phyloP scores from a whole-genome alignment of 2,888 invertebrate genomes.

The Apomyelois bistriatella region DNA sequence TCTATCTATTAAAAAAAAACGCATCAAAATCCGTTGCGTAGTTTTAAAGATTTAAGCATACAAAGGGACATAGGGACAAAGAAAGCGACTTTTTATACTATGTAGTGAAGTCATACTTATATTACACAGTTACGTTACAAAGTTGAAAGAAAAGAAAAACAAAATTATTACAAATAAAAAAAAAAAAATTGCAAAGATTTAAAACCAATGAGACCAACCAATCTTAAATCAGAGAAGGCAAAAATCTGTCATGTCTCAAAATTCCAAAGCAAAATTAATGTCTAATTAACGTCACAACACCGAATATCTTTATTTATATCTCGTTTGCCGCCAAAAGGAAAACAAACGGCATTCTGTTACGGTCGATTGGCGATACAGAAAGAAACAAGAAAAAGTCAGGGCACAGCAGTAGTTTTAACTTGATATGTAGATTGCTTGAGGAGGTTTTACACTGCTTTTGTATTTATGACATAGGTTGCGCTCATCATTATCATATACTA shows the following conservation, averaged over 20 bases:
- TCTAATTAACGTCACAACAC: conserved; percentile 38
- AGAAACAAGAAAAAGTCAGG: conserved; percentile 35
- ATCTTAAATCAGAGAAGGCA: background rate
- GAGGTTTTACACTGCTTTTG: conserved; percentile 47
- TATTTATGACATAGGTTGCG: background rate
- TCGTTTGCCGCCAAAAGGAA: conserved; percentile 28
- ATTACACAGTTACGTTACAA: too few relatives aligned
- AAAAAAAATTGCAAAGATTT: background rate
- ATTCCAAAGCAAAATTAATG: background rate
- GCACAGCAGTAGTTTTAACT: conserved; percentile 66
- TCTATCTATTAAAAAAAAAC: too few relatives aligned
- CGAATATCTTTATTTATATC: conserved; percentile 50
- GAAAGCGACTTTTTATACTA: too few relatives aligned
- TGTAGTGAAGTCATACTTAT: too few relatives aligned
- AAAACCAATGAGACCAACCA: background rate
- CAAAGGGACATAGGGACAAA: too few relatives aligned
- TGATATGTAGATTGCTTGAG: conserved; percentile 55
- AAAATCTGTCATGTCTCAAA: background rate
- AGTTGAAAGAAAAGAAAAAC: too few relatives aligned
- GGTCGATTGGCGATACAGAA: conserved; percentile 52
- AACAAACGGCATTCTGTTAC: conserved; percentile 36
- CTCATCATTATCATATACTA: too few relatives aligned
- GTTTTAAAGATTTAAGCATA: too few relatives aligned
- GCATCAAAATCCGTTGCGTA: too few relatives aligned
- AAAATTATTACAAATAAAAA: too few relatives aligned